Percentiles rank a stretch among this genome's conserved stretches.
phyloP scores from a whole-genome alignment of 1,140 invertebrate species.

The Aphaenogaster rudis region DNA sequence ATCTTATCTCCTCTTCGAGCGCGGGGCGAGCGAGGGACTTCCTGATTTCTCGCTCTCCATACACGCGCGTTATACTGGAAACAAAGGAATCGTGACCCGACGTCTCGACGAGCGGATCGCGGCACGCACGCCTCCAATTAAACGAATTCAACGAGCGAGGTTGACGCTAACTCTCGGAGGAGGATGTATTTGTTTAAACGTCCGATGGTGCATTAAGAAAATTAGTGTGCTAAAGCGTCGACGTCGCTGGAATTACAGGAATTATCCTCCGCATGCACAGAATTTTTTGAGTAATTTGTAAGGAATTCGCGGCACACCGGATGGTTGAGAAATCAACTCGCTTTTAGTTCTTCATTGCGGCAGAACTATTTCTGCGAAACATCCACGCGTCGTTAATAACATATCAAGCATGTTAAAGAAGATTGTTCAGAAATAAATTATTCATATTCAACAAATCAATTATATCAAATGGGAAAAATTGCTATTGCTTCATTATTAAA shows the following conservation, averaged over 20 bases:
- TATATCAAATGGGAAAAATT: too few relatives aligned
- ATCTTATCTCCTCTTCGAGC: slow-evolving; percentile 35
- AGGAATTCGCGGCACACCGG: too few relatives aligned
- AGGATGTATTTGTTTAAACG: slow-evolving; percentile 43
- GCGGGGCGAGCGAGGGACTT: slow-evolving; percentile 38
- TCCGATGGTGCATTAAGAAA: slow-evolving; percentile 33
- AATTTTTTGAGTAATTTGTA: not conserved
- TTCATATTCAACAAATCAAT: not conserved
- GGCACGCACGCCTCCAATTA: slow-evolving; percentile 48
- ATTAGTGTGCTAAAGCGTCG: slow-evolving; percentile 21
- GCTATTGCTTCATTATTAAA: not conserved
- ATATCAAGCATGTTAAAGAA: not conserved
- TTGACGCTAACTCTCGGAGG: not conserved
- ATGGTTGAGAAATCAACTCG: not conserved
- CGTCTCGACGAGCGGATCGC: slow-evolving; percentile 2
- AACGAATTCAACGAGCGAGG: slow-evolving; percentile 35
- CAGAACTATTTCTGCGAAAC: not conserved
- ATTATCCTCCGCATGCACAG: not conserved
- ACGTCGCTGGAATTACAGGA: not conserved
- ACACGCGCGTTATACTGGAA: slow-evolving; percentile 41
- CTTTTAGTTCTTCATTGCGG: not conserved
- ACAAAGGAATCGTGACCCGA: slow-evolving; percentile 37
- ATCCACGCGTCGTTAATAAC: not conserved
- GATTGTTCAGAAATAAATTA: not conserved
- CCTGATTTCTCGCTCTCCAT: slow-evolving; percentile 50